These are phyloP conservation scores for Pagetopsis macropterus DNA, from an alignment of 2,797 vertebrate genomes.

Conservation along the genomic window DNA sequence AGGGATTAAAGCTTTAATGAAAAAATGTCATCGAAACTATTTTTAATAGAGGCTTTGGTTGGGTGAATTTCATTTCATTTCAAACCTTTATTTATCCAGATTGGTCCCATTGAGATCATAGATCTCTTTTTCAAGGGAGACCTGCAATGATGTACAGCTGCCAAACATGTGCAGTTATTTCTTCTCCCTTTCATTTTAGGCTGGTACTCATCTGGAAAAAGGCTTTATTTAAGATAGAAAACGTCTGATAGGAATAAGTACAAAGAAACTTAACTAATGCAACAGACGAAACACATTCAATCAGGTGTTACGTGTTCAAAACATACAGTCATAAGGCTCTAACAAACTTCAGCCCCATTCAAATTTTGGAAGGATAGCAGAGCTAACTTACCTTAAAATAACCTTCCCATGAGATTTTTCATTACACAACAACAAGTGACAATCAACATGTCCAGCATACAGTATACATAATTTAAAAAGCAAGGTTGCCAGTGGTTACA, in stretches of 20 bases:
- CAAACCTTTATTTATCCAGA: too few relatives aligned
- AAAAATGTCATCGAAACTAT: constrained; percentile 55
- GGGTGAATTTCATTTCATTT: too few relatives aligned
- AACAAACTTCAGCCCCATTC: neutral
- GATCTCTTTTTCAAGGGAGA: too few relatives aligned
- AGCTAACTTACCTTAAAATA: too few relatives aligned
- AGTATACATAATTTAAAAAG: too few relatives aligned
- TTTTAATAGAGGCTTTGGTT: constrained; percentile 60
- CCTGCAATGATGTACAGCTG: constrained; percentile 61
- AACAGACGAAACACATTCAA: constrained; percentile 3
- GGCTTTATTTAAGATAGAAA: constrained; percentile 25
- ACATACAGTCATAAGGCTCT: neutral
- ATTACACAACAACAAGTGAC: too few relatives aligned
- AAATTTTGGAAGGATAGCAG: too few relatives aligned
- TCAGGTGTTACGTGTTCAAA: neutral
- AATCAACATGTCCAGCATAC: too few relatives aligned
- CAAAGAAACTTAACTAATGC: neutral
- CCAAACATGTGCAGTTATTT: constrained; percentile 50
- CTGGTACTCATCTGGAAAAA: constrained; percentile 24
- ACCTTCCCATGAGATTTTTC: too few relatives aligned
- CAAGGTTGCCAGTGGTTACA: too few relatives aligned
- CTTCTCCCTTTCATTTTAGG: neutral
- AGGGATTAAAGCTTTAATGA: constrained; percentile 59
- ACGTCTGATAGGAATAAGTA: constrained; percentile 18
- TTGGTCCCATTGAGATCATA: too few relatives aligned